phyloP scores from a whole-genome alignment of 2,888 invertebrate genomes.

The Drosophila anomalata region DNA sequence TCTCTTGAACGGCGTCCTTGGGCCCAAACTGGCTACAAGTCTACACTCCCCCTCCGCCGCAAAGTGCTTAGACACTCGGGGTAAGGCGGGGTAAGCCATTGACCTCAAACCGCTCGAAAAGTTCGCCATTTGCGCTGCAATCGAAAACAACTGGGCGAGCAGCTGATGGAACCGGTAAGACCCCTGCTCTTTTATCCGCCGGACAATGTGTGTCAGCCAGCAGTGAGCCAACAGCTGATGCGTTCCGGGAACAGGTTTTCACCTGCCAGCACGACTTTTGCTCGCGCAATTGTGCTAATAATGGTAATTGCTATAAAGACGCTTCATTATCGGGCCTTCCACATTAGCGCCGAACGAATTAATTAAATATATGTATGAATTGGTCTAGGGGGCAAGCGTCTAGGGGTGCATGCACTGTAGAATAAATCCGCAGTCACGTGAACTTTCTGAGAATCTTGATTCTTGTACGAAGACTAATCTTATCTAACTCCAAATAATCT shows the following conservation, averaged over 20 bases:
- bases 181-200: constrained; percentile 32
- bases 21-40: constrained; percentile 14
- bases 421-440: not conserved
- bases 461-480: not conserved
- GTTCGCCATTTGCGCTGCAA: not conserved
- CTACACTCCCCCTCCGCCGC: constrained; percentile 9
- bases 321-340: constrained; percentile 13
- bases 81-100: constrained; percentile 18
- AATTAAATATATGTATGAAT: constrained; percentile 23
- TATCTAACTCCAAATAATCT: not conserved
- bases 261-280: constrained; percentile 4
- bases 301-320: constrained; percentile 36
- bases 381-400: constrained; percentile 1
- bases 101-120: constrained; percentile 19
- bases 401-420: not conserved
- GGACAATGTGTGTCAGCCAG: constrained; percentile 41
- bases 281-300: constrained; percentile 30
- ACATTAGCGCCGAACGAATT: constrained; percentile 21
- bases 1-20: constrained; percentile 33
- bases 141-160: constrained; percentile 1
- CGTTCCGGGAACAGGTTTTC: constrained; percentile 24
- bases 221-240: constrained; percentile 38
- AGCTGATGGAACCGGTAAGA: constrained; percentile 43
- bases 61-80: constrained; percentile 20
- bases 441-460: not conserved